These are phyloP conservation scores for Vulpes ferrilata DNA, from an alignment of 2,113 vertebrate species.

Conservation along the genomic window DNA sequence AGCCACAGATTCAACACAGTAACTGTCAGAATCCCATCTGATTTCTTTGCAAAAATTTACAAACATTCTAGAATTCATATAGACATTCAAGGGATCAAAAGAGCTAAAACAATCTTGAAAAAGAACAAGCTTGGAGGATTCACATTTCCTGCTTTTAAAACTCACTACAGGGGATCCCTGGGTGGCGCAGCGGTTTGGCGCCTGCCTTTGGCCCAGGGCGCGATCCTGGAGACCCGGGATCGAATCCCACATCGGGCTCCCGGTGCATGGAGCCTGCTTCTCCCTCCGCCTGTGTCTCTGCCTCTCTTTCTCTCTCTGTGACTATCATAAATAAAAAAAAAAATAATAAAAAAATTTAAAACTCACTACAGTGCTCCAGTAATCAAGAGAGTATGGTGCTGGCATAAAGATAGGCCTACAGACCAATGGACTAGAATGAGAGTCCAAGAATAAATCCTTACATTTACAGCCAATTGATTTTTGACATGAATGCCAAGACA, in stretches of 20 bases:
- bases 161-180: background rate
- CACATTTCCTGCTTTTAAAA: slow-evolving; percentile 45
- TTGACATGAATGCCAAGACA: background rate
- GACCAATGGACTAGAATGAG: background rate
- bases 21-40: background rate
- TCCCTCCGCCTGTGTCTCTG: too few relatives aligned
- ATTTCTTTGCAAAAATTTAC: slow-evolving; percentile 37
- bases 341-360: too few relatives aligned
- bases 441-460: background rate
- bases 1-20: background rate
- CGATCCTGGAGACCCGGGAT: too few relatives aligned
- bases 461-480: background rate
- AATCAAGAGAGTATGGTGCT: slow-evolving; percentile 13
- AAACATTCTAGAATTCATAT: slow-evolving; percentile 26
- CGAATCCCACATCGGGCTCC: too few relatives aligned
- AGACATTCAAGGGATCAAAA: background rate
- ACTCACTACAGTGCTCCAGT: background rate
- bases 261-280: too few relatives aligned
- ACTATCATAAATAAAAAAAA: too few relatives aligned
- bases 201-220: too few relatives aligned
- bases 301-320: too few relatives aligned
- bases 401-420: background rate
- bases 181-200: too few relatives aligned
- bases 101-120: slow-evolving; percentile 23
- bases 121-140: background rate